A percentile compares a stretch with the other conserved stretches of the same genome.
Conservation (phyloP, 2,888 invertebrate species). For the Archaeoteleia sp. region DNA sequence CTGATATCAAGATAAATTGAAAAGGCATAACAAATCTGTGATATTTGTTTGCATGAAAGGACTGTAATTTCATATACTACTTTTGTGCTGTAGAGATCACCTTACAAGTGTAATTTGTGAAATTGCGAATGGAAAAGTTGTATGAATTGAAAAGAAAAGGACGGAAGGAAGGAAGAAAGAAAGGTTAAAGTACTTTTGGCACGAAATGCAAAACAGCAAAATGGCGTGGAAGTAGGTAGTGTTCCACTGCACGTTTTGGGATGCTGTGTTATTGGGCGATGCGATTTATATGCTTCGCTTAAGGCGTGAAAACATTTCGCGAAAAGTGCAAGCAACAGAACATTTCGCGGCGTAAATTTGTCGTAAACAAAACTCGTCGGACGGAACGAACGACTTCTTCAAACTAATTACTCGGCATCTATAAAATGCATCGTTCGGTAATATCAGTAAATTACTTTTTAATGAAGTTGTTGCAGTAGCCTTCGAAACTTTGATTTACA, state of each 20-base stretch:
- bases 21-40: slow-evolving; percentile 1
- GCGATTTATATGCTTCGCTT: slow-evolving; percentile 42
- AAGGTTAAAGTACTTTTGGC: slow-evolving; percentile 48
- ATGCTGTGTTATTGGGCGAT: slow-evolving; percentile 40
- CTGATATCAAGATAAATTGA: background rate
- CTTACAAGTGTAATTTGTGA: slow-evolving; percentile 39
- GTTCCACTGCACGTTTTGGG: slow-evolving; percentile 31
- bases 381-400: slow-evolving; percentile 6
- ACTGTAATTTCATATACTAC: slow-evolving; percentile 17
- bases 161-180: slow-evolving; percentile 3
- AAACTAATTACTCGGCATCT: background rate
- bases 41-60: slow-evolving; percentile 10
- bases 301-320: slow-evolving; percentile 38
- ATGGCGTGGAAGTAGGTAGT: slow-evolving; percentile 27
- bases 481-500: too few species aligned
- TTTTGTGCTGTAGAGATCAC: slow-evolving; percentile 31
- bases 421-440: too few species aligned
- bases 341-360: slow-evolving; percentile 28
- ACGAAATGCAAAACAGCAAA: slow-evolving; percentile 46
- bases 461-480: too few species aligned
- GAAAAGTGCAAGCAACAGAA: slow-evolving; percentile 36
- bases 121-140: slow-evolving; percentile 34
- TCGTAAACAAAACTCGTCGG: slow-evolving; percentile 22
- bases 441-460: too few species aligned
- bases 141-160: slow-evolving; percentile 27